Evolutionary conservation across 1,140 invertebrate species (phyloP).

Genomic region (Drosophila miranda): DNA sequence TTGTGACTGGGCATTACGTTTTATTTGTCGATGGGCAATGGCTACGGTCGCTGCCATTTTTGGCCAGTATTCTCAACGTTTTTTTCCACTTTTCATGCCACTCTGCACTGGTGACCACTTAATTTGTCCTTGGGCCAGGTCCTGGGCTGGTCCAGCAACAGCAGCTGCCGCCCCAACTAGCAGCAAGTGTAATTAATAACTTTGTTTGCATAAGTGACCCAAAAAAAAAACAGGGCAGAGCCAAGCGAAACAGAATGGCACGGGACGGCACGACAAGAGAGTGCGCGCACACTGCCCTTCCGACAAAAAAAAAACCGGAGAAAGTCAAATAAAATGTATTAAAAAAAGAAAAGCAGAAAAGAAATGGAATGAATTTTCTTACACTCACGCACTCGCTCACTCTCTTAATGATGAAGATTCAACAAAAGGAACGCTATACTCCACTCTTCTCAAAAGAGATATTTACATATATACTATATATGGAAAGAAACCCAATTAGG

Average conservation of each 20-base stretch:
- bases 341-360: conserved; percentile 8
- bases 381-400: no score
- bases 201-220: conserved; percentile 68
- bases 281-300: conserved; percentile 17
- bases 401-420: no score
- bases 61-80: conserved; percentile 35
- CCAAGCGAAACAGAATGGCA: background rate
- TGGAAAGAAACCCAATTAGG: conserved; percentile 42
- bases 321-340: conserved; percentile 50
- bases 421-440: no score
- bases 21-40: conserved; percentile 59
- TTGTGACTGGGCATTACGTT: conserved; percentile 55
- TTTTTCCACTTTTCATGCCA: conserved; percentile 36
- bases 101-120: conserved; percentile 59
- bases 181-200: conserved; percentile 71
- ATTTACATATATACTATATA: conserved; percentile 26
- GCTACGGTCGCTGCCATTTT: conserved; percentile 55
- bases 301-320: conserved; percentile 1
- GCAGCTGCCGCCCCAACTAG: conserved; percentile 41
- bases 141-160: background rate
- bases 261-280: background rate
- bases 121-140: conserved; percentile 58
- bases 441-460: no score
- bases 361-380: conserved; percentile 37
- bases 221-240: conserved; percentile 16